phyloP scores from a whole-genome alignment of 1,140 invertebrate species.

The Ostrea denselamellosa region DNA sequence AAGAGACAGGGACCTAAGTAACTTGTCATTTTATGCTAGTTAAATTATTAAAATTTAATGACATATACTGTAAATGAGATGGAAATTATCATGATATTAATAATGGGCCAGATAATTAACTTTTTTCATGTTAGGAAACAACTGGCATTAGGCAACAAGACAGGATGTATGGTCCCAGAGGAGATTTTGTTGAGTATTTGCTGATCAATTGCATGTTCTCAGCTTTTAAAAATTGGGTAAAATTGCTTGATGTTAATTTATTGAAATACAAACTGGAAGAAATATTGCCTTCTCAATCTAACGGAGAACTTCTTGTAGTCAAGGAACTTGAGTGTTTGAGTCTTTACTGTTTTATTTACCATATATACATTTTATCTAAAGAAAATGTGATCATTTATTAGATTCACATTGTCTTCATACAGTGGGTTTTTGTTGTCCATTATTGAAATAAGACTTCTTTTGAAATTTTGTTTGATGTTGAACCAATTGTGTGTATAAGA shows the following conservation, averaged over 20 bases:
- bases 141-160: not conserved
- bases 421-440: too few relatives aligned
- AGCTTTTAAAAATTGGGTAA: not conserved
- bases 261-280: conserved; percentile 12
- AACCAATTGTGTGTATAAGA: too few relatives aligned
- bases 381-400: not conserved
- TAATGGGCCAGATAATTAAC: not conserved
- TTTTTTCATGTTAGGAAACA: not conserved
- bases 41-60: conserved; percentile 41
- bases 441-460: too few relatives aligned
- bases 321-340: not conserved
- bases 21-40: conserved; percentile 32
- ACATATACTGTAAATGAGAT: conserved; percentile 5
- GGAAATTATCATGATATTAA: not conserved
- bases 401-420: too few relatives aligned
- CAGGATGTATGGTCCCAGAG: not conserved
- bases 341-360: not conserved
- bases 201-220: not conserved
- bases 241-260: conserved; percentile 1
- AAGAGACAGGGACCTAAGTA: conserved; percentile 28
- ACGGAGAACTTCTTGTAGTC: not conserved
- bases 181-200: not conserved
- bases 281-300: conserved; percentile 13
- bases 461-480: too few relatives aligned
- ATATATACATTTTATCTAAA: not conserved